phyloP scores from a whole-genome alignment of 2,797 vertebrate species.

The Sebastes variabilis region DNA sequence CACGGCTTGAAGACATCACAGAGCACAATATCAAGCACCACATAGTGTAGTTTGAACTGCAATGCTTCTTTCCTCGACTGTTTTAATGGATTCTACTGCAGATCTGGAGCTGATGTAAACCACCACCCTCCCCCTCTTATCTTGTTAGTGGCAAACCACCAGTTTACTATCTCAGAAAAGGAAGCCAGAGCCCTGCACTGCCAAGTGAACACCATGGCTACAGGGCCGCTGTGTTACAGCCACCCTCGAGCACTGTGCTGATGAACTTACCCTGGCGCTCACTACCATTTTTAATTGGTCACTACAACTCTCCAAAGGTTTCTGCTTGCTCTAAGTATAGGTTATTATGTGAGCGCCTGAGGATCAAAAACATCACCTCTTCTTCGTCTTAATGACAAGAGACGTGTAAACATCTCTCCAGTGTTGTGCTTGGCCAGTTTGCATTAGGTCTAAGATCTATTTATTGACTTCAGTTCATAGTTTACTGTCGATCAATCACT shows the following conservation, averaged over 20 bases:
- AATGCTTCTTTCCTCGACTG: neutral
- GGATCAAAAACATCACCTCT: neutral
- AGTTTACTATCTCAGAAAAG: constrained; percentile 5
- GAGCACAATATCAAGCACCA: neutral
- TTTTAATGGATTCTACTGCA: constrained; percentile 1
- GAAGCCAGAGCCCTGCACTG: neutral
- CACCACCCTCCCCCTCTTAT: neutral
- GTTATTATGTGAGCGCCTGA: neutral
- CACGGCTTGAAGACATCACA: neutral
- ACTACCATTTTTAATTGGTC: constrained; percentile 14
- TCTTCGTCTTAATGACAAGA: neutral
- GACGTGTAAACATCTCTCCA: neutral
- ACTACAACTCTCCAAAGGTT: neutral
- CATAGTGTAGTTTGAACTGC: neutral
- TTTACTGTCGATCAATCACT: neutral
- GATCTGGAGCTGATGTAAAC: constrained; percentile 1
- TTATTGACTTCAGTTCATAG: neutral
- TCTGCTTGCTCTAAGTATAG: neutral
- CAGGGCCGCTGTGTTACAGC: neutral
- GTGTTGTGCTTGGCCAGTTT: neutral
- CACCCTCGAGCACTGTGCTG: neutral
- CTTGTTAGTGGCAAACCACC: neutral
- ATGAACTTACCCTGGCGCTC: neutral
- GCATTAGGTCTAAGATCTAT: neutral
- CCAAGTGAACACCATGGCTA: constrained; percentile 8